A percentile compares a stretch with the other conserved stretches of the same genome.
Conservation (phyloP, 2,113 vertebrate genomes). For the Cyanoderma ruficeps region DNA sequence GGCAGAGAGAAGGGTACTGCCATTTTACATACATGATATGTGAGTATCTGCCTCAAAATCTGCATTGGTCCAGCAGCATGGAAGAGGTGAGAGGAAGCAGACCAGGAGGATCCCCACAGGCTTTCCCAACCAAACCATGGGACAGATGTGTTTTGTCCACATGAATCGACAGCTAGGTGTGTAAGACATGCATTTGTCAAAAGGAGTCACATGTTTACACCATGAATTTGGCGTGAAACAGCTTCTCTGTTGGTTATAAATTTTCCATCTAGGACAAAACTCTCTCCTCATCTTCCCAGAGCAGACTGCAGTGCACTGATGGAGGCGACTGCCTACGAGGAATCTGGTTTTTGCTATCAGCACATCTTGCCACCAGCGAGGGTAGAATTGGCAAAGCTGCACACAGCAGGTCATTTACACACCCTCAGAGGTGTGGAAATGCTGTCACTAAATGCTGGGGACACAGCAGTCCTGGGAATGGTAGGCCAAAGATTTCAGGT, state of each 20-base stretch:
- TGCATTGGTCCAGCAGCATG: rapidly evolving
- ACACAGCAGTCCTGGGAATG: not conserved
- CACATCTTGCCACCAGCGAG: not conserved
- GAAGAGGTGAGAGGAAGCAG: not conserved
- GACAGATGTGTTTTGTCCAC: not conserved
- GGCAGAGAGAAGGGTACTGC: not conserved
- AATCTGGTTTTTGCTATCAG: not conserved
- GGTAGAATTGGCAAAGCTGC: not conserved
- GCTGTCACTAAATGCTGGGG: not conserved
- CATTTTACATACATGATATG: not conserved
- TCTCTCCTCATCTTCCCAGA: not conserved
- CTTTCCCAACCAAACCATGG: rapidly evolving
- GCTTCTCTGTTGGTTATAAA: not conserved
- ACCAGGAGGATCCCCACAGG: not conserved
- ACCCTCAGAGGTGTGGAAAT: not conserved
- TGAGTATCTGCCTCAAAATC: not conserved
- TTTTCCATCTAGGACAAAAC: not conserved
- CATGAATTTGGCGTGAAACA: not conserved
- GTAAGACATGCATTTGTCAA: not conserved
- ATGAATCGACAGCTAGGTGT: not conserved
- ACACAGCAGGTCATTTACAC: not conserved
- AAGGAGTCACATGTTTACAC: not conserved
- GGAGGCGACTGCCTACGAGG: rapidly evolving
- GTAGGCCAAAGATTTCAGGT: not conserved
- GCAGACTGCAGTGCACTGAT: not conserved